Conservation (phyloP, 1,140 invertebrate species). For the Tetragonula clypearis region DNA sequence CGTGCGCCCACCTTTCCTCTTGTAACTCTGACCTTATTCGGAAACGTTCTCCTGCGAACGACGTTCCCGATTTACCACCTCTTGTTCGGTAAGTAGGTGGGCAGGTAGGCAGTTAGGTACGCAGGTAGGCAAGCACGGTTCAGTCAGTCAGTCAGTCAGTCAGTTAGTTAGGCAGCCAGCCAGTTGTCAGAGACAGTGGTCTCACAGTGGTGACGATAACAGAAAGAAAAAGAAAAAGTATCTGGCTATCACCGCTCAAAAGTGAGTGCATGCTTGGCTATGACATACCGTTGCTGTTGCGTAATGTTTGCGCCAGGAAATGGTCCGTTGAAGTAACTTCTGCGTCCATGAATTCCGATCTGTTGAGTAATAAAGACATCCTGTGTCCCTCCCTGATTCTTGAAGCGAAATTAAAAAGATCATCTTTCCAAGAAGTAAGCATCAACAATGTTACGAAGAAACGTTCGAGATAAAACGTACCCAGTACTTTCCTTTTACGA, state of each 20-base stretch:
- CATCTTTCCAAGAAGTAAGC: background rate
- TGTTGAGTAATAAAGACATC: constrained; percentile 35
- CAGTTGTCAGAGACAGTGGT: background rate
- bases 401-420: background rate
- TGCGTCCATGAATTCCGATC: constrained; percentile 28
- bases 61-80: constrained; percentile 62
- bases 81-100: constrained; percentile 49
- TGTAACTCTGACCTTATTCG: constrained; percentile 79
- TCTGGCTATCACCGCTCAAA: background rate
- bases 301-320: constrained; percentile 39
- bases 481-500: background rate
- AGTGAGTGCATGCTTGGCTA: constrained; percentile 10
- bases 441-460: background rate
- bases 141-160: constrained; percentile 1
- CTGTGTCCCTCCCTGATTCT: background rate
- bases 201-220: background rate
- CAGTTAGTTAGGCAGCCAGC: background rate
- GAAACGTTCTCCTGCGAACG: constrained; percentile 74
- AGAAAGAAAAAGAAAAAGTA: background rate
- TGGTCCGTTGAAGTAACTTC: constrained; percentile 42
- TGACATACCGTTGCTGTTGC: constrained; percentile 39
- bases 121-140: background rate
- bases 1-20: constrained; percentile 74
- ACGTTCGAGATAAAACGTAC: background rate
- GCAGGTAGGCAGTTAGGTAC: constrained; percentile 51